Evolutionary conservation across 2,113 vertebrate genomes (phyloP).

Genomic region (Lophotis ruficrista): DNA sequence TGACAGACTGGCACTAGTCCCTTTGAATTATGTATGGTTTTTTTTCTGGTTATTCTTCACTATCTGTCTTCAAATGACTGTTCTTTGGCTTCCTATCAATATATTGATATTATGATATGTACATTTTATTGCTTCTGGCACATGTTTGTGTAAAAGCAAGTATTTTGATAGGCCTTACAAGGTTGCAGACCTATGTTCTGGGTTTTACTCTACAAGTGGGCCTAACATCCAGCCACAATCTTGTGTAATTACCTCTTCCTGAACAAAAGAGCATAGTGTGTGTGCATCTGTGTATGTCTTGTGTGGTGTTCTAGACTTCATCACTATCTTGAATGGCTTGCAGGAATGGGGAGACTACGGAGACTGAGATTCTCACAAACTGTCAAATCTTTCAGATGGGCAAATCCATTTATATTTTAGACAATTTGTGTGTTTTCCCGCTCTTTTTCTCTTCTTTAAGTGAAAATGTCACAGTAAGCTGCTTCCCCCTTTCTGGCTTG

Average conservation of each 20-base stretch:
- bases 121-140: background rate
- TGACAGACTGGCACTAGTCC: background rate
- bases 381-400: background rate
- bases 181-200: background rate
- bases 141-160: background rate
- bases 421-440: background rate
- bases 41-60: background rate
- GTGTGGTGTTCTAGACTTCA: background rate
- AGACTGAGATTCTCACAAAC: background rate
- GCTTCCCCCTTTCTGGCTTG: background rate
- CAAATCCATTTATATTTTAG: background rate
- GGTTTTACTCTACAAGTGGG: background rate
- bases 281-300: background rate
- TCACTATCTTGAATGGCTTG: background rate
- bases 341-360: background rate
- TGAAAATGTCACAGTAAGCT: background rate
- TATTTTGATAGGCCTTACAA: background rate
- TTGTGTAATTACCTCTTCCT: conserved; percentile 23
- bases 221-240: background rate
- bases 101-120: background rate
- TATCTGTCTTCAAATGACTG: background rate
- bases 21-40: background rate
- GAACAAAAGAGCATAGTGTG: background rate
- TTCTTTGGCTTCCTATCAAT: background rate
- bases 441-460: background rate